Base-by-base conservation (phyloP, 2,888 invertebrate species). In the Alentia gelatinosa region DNA sequence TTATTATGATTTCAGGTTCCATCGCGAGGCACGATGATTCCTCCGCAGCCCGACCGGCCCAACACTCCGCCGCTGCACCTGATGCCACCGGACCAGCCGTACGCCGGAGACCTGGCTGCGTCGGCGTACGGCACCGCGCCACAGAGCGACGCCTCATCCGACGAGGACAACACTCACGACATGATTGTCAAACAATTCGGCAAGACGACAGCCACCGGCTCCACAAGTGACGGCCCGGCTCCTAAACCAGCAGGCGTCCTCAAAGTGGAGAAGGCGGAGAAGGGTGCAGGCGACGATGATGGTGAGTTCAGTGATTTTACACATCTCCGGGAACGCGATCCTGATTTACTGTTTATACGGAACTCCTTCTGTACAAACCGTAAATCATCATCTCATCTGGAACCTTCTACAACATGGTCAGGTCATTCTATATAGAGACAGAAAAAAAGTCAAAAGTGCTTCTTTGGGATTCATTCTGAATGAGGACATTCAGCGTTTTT, bases 61-160 rank as follows among this genome's bases (percentile, higher is more conserved):
- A 86, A 42, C 47, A 86, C 86, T 15, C 86, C 86, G 7, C 86
- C 86, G 1, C 86, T 86, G 3, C 86, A 86, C 47, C 86, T 86
- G 33, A 86, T 86, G 86, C 86, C 86, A 26, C 86, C 86, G 23
- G 86, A 86, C 86, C 86, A 86, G 50, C 86, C 86, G 12, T 86
- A 86, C 47, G 86, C 86, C 3, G 30, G 86, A 33, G 86, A 86
- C 86, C 42, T 86, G 5, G 86, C 86, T 19, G 86, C 86, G 4
- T 86, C 86, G 1, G 50, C 86, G 1, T 86, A 86, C 30, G 86
- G 42, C 42, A 30, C 47, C 30, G 33, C 86, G 5, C 12, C 47
- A 15, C 42, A 42, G 1, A 86, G 86, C 23, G 86, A 86, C 47
- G 86, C 86, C 19, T 86, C 86, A 30, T 86, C 86, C 12, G 86